Base-by-base conservation (phyloP, 1,140 invertebrate genomes). In the Nasonia giraulti region DNA sequence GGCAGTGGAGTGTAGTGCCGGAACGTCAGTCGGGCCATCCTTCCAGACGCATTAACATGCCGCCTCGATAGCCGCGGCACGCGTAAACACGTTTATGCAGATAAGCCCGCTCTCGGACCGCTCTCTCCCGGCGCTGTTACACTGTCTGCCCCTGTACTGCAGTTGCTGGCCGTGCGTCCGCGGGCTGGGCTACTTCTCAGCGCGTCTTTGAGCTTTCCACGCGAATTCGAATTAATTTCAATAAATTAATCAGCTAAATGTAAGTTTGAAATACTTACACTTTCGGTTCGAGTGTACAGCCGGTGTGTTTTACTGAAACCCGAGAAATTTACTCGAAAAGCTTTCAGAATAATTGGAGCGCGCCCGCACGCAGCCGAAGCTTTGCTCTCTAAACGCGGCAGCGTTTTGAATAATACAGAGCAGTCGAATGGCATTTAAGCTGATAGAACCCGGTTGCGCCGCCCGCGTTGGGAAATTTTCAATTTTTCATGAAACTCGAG, bases 41-140 rank as follows among this genome's bases (percentile, higher is more conserved):
- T 33, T 71, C 68, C 31, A 11, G 2, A 8, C 27, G 68, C 68
- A 71, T 71, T 71, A 71, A 71, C 68, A 71, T 71, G 14, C 68
- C 20, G 31, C 2, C 62, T 66, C 62, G 62, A 66, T 76, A 40
- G 74, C 37, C 33, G 37, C 40, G 20, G 55, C 78, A 31, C 50
- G 20, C n/a, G 31, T 68, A 80, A 71, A 47, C 79, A 80, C 37
- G 20, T 80, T 80, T 80, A 80, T 44, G 17, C 17, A 44, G 62
- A 80, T 40, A 44, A 69, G 4, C 33, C 6, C 66, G 66, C 66
- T 11, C 66, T 11, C 66, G 66, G 23, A 27, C n/a, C 11, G 62
- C 62, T 66, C 62, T n/a, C n/a, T 66, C 62, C 1, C 55, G 5
- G 11, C 12, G 7, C 6, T 7, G 6, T 76, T 23, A 50, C 74